Conservation (phyloP, 2,113 vertebrate species). For the Noturus placidus region DNA sequence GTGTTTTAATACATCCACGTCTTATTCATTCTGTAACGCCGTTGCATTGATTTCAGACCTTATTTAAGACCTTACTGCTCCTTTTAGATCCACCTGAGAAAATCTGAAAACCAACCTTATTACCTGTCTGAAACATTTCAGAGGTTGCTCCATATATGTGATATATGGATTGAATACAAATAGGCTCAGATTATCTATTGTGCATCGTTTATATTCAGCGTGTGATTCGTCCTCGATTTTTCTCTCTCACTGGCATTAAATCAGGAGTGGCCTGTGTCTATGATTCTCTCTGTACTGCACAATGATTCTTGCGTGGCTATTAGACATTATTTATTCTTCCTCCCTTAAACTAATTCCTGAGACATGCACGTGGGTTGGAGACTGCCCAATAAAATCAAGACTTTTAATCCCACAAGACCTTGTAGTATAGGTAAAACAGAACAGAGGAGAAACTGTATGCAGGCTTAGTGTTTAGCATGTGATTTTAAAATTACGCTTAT, state of each 20-base stretch:
- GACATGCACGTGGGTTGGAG: neutral
- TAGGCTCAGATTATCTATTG: conserved; percentile 31
- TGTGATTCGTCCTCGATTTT: conserved; percentile 3
- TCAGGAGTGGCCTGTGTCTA: conserved; percentile 30
- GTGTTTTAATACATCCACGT: neutral
- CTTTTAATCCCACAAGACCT: neutral
- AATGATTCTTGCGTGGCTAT: conserved; percentile 25
- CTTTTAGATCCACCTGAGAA: neutral
- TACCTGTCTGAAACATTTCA: conserved; percentile 16
- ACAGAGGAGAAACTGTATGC: neutral
- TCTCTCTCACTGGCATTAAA: conserved; percentile 23
- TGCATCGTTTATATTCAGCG: conserved; percentile 21
- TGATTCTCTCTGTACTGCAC: neutral
- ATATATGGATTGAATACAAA: conserved; percentile 31
- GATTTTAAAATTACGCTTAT: too few species aligned
- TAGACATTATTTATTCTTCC: conserved; percentile 37
- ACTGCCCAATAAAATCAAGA: neutral
- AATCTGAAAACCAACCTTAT: neutral
- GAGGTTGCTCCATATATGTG: neutral
- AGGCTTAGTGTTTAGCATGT: too few species aligned
- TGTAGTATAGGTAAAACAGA: neutral
- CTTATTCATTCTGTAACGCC: neutral
- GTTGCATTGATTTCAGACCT: neutral
- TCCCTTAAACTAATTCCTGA: conserved; percentile 3
- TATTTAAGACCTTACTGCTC: neutral